phyloP scores from a whole-genome alignment of 2,797 vertebrate species.

The Darevskia nairensis region DNA sequence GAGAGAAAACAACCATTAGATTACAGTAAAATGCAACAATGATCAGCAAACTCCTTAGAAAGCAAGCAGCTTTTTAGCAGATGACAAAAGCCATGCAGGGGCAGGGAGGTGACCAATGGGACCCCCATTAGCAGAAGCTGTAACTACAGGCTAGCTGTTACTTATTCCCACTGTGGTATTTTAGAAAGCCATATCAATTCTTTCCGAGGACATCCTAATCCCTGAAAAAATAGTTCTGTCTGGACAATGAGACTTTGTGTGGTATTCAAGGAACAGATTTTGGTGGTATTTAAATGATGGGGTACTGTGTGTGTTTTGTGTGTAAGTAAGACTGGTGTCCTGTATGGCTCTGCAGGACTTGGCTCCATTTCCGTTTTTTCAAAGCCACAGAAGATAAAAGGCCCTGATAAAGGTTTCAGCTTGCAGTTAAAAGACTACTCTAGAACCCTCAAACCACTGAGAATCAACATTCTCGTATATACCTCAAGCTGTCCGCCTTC shows the following conservation, averaged over 20 bases:
- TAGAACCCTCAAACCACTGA: not conserved
- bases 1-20: not conserved
- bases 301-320: not conserved
- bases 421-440: not conserved
- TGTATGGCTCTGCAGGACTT: no score
- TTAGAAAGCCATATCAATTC: not conserved
- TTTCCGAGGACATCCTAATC: not conserved
- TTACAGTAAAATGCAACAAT: not conserved
- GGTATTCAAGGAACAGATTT: not conserved
- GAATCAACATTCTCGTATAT: not conserved
- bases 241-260: not conserved
- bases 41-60: not conserved
- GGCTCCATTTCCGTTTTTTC: not conserved
- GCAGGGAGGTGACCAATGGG: not conserved
- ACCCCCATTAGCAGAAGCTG: not conserved
- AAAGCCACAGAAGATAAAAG: slow-evolving; percentile 6
- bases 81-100: not conserved
- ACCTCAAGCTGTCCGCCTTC: not conserved
- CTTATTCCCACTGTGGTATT: not conserved
- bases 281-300: not conserved
- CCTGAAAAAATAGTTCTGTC: not conserved
- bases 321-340: not conserved
- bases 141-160: not conserved
- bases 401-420: not conserved
- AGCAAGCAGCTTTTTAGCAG: not conserved